phyloP scores from a whole-genome alignment of 2,113 vertebrate species.

The Phainopepla nitens region DNA sequence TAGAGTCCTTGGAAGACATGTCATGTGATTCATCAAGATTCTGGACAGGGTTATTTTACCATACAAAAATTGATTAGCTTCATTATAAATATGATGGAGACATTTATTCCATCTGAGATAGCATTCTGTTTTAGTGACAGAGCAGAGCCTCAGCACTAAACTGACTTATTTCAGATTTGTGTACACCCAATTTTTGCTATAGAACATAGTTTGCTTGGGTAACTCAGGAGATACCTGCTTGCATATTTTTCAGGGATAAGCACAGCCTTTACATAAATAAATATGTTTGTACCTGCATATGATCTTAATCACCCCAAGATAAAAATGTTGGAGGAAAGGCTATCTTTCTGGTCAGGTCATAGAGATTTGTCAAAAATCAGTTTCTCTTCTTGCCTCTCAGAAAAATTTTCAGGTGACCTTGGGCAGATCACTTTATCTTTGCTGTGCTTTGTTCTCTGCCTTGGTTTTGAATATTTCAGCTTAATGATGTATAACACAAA shows the following conservation, averaged over 20 bases:
- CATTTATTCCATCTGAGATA: not conserved
- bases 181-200: not conserved
- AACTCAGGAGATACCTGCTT: not conserved
- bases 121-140: not conserved
- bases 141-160: not conserved
- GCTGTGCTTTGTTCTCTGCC: not conserved
- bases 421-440: not conserved
- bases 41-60: slow-evolving; percentile 5
- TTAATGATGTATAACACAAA: not conserved
- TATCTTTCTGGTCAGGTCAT: not conserved
- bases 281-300: not conserved
- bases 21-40: slow-evolving; percentile 8
- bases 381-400: not conserved
- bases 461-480: not conserved
- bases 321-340: not conserved
- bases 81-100: not conserved
- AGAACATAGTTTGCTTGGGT: not conserved
- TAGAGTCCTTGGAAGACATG: not conserved
- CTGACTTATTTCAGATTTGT: not conserved
- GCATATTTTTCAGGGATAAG: not conserved
- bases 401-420: not conserved
- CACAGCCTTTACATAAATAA: not conserved
- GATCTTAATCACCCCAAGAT: not conserved
- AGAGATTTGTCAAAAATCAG: not conserved
- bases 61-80: slow-evolving; percentile 13